Evolutionary conservation across 2,888 invertebrate genomes (phyloP).

Genomic region (Brachylomia viminalis): DNA sequence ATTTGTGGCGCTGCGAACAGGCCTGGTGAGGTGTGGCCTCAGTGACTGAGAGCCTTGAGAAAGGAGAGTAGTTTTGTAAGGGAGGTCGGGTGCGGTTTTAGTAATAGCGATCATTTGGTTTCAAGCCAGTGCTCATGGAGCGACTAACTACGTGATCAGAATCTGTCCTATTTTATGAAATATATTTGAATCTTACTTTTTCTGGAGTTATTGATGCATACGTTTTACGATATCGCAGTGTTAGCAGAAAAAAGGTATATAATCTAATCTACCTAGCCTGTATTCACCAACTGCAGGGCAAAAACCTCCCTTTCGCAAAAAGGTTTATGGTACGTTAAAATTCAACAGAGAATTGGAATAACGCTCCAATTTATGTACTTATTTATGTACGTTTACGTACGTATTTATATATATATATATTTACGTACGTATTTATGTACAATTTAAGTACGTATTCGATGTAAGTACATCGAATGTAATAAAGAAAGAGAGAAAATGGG

Average conservation of each 20-base stretch:
- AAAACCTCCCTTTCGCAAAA: neutral
- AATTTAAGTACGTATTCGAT: no score
- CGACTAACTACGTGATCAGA: no score
- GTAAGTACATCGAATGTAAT: no score
- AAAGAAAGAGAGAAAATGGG: no score
- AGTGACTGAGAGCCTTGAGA: slow-evolving; percentile 42
- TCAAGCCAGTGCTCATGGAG: neutral
- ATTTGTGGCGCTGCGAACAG: slow-evolving; percentile 73
- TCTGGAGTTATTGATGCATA: neutral
- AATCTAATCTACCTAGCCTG: no score
- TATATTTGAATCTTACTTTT: no score
- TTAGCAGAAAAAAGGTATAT: neutral
- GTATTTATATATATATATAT: no score
- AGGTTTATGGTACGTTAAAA: no score
- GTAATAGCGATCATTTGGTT: neutral
- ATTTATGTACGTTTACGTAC: no score
- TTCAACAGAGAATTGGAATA: no score
- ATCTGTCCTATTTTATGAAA: neutral
- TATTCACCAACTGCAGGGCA: neutral
- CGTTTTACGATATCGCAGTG: neutral
- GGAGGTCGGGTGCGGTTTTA: neutral
- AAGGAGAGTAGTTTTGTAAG: neutral
- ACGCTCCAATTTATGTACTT: no score
- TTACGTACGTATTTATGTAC: no score
- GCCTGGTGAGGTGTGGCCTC: slow-evolving; percentile 33